Conservation (phyloP, 1,140 invertebrate species). For the Pseudomyrmex gracilis region DNA sequence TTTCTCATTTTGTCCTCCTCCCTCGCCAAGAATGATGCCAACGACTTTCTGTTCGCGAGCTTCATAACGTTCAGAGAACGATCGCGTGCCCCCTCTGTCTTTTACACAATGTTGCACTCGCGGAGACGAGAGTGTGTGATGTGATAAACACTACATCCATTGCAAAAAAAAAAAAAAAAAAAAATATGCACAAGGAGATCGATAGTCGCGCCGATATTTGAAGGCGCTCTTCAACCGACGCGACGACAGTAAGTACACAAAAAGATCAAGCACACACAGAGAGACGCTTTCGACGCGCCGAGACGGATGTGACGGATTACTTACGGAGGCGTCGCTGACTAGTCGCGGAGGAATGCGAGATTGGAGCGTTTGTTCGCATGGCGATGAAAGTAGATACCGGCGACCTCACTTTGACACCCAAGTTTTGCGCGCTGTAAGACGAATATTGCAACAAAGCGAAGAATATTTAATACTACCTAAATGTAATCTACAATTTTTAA, state of each 20-base stretch:
- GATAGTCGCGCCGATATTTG: not conserved
- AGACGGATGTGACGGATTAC: slow-evolving; percentile 53
- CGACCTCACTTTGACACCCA: no score
- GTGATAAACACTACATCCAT: slow-evolving; percentile 54
- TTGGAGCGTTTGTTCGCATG: slow-evolving; percentile 16
- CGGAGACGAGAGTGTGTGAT: slow-evolving; percentile 6
- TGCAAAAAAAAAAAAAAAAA: no score
- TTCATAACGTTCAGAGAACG: not conserved
- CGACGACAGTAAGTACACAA: not conserved
- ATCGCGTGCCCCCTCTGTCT: slow-evolving; percentile 43
- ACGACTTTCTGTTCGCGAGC: slow-evolving; percentile 14
- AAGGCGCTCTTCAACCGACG: no score
- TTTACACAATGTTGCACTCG: slow-evolving; percentile 31
- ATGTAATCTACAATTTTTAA: not conserved
- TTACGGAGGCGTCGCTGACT: slow-evolving; percentile 54
- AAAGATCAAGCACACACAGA: slow-evolving; percentile 12
- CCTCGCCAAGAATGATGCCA: slow-evolving; percentile 15
- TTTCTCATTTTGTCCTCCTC: slow-evolving; percentile 53
- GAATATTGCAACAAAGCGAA: not conserved
- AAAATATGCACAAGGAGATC: slow-evolving; percentile 24
- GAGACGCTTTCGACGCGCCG: slow-evolving; percentile 4
- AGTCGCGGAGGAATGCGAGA: slow-evolving; percentile 40
- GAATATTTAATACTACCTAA: no score
- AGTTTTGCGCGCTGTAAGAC: no score
- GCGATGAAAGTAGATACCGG: slow-evolving; percentile 18